Conservation (phyloP, 2,888 invertebrate genomes). For the Myopa tessellatipennis region DNA sequence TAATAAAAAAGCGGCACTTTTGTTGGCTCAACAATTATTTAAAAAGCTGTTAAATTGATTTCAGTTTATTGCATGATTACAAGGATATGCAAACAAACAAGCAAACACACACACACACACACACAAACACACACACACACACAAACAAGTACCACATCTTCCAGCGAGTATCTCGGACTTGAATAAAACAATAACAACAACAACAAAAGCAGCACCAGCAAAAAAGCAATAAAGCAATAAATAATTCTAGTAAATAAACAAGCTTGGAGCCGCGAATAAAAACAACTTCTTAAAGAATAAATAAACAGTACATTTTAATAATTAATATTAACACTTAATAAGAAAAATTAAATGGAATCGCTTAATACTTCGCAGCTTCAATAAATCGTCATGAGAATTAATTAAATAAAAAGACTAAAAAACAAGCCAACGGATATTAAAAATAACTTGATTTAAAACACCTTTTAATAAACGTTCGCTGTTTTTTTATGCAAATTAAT, state of each 20-base stretch:
- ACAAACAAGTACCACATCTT: neutral
- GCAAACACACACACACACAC: neutral
- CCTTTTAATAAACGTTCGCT: neutral
- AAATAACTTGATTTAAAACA: neutral
- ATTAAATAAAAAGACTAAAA: neutral
- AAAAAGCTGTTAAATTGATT: conserved; percentile 7
- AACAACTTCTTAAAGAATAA: neutral
- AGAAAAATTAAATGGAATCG: too few species aligned
- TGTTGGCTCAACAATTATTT: conserved; percentile 5
- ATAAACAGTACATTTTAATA: neutral
- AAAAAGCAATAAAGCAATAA: too few species aligned
- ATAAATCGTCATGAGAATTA: too few species aligned
- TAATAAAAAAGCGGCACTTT: neutral
- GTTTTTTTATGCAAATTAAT: neutral
- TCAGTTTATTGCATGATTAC: neutral
- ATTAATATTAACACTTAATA: too few species aligned
- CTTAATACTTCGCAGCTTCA: too few species aligned
- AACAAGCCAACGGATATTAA: neutral
- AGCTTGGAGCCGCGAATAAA: neutral
- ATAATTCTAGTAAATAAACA: too few species aligned
- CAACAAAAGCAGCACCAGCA: too few species aligned
- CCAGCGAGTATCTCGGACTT: neutral
- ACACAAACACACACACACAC: neutral
- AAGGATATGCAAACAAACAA: conserved; percentile 5
- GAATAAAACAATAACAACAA: too few species aligned